These are phyloP conservation scores for Odobenus rosmarus DNA, from an alignment of 2,113 vertebrate genomes.

Conservation along the genomic window DNA sequence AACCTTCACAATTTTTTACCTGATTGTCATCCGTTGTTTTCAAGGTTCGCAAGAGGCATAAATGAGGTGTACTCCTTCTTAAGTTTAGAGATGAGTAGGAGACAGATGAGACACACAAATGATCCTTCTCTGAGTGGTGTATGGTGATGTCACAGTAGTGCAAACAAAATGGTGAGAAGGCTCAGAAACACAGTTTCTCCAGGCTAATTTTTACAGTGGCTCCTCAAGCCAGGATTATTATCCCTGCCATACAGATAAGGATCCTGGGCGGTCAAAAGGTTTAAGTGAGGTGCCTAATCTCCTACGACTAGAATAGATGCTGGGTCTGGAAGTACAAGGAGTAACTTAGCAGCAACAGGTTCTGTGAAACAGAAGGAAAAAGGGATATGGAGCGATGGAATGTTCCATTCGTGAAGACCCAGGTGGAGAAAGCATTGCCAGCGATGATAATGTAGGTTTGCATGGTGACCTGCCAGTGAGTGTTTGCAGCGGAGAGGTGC, in stretches of 20 bases:
- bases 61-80: background rate
- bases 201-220: background rate
- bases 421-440: too few species aligned
- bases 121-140: background rate
- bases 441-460: background rate
- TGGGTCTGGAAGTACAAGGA: background rate
- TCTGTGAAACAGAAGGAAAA: background rate
- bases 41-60: background rate
- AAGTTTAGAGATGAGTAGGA: background rate
- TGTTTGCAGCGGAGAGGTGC: background rate
- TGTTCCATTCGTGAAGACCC: background rate
- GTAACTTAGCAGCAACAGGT: rapidly evolving
- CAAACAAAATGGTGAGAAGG: background rate
- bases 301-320: background rate
- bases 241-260: background rate
- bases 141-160: background rate
- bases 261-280: background rate
- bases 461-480: background rate
- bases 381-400: rapidly evolving
- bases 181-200: background rate
- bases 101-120: background rate
- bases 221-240: background rate
- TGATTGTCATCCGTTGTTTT: background rate
- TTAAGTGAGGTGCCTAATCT: background rate
- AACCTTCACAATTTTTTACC: background rate